These are phyloP conservation scores for Gracilinanus agilis DNA, from an alignment of 2,113 vertebrate species.

Conservation along the genomic window DNA sequence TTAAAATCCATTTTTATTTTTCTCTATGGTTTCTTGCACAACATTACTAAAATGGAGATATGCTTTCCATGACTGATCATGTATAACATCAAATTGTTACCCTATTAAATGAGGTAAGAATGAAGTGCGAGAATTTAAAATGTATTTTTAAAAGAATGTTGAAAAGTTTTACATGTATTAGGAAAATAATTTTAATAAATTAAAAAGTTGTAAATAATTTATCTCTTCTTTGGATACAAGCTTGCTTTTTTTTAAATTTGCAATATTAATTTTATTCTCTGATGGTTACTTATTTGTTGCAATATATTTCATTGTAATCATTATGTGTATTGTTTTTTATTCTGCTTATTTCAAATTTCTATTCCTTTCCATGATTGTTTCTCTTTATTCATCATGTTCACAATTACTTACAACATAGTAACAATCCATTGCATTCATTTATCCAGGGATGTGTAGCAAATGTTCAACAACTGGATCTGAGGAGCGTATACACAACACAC, in stretches of 20 bases:
- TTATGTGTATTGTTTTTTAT: background rate
- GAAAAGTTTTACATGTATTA: too few relatives aligned
- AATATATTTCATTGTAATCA: background rate
- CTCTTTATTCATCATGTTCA: background rate
- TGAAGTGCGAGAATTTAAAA: background rate
- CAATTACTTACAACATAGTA: background rate
- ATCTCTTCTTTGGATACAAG: background rate
- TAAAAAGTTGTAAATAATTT: background rate
- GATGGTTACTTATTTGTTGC: background rate
- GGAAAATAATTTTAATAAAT: background rate
- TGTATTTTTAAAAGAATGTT: background rate
- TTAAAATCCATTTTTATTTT: background rate
- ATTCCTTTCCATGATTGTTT: background rate
- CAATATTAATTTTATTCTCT: background rate
- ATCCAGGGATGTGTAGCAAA: background rate
- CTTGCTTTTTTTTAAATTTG: background rate
- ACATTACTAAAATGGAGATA: background rate
- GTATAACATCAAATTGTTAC: background rate
- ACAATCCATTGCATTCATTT: too few relatives aligned
- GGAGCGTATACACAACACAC: too few relatives aligned
- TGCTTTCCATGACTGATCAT: background rate
- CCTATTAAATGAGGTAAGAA: background rate
- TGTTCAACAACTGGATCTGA: background rate
- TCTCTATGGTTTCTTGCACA: background rate
- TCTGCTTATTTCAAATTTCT: background rate